phyloP scores from a whole-genome alignment of 2,797 vertebrate genomes.

The Anniella stebbinsi region DNA sequence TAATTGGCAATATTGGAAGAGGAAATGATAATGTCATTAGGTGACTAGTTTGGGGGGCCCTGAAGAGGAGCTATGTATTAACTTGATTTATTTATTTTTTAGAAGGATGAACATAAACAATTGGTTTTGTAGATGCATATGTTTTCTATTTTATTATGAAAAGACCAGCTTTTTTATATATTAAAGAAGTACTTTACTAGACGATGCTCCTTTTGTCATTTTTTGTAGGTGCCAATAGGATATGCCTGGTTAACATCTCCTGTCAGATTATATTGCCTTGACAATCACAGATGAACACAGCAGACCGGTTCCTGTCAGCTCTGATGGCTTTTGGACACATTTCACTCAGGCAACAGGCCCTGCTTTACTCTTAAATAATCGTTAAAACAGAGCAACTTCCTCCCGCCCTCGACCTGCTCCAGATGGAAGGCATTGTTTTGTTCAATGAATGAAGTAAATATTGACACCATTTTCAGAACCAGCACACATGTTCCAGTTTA shows the following conservation, averaged over 20 bases:
- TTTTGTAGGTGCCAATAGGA: conserved; percentile 64
- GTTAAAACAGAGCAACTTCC: conserved; percentile 59
- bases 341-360: conserved; percentile 76
- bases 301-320: conserved; percentile 77
- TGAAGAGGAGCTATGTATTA: background rate
- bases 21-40: conserved; percentile 36
- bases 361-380: conserved; percentile 73
- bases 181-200: conserved; percentile 37
- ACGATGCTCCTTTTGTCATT: conserved; percentile 62
- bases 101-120: conserved; percentile 41
- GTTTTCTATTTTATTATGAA: conserved; percentile 45
- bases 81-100: conserved; percentile 11
- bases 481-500: conserved; percentile 49
- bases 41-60: conserved; percentile 3
- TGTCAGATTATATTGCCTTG: conserved; percentile 71
- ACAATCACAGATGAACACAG: conserved; percentile 72
- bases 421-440: conserved; percentile 67
- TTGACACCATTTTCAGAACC: conserved; percentile 68
- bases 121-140: conserved; percentile 32
- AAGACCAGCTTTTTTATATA: conserved; percentile 9
- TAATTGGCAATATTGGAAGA: conserved; percentile 34
- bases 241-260: conserved; percentile 72
- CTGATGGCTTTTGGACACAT: conserved; percentile 76
- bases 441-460: conserved; percentile 73
- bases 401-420: background rate